These are phyloP conservation scores for Lysandra coridon DNA, from an alignment of 2,888 invertebrate genomes.

Conservation along the genomic window DNA sequence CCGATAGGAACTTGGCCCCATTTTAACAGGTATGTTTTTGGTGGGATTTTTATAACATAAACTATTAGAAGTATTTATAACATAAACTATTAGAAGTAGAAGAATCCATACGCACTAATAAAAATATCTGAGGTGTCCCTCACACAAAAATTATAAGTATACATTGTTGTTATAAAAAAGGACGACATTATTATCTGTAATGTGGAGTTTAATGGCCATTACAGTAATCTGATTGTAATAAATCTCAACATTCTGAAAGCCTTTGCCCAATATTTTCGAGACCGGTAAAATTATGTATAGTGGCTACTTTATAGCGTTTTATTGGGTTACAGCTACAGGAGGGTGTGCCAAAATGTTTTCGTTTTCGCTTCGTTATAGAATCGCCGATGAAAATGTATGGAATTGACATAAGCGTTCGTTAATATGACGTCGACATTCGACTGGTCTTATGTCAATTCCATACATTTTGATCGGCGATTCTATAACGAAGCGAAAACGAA, in stretches of 20 bases:
- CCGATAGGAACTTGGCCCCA: too few relatives aligned
- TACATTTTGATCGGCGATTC: too few relatives aligned
- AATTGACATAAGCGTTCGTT: too few relatives aligned
- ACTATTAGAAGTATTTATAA: too few relatives aligned
- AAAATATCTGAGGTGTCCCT: not conserved
- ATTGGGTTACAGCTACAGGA: not conserved
- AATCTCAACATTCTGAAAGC: slow-evolving; percentile 16
- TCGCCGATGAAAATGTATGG: too few relatives aligned
- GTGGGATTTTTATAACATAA: too few relatives aligned
- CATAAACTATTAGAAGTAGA: not conserved
- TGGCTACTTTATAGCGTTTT: not conserved
- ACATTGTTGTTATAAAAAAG: slow-evolving; percentile 18
- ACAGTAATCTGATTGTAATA: slow-evolving; percentile 23
- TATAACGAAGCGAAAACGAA: too few relatives aligned
- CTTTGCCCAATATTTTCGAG: not conserved
- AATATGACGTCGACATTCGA: too few relatives aligned
- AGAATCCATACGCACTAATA: not conserved
- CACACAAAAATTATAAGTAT: not conserved
- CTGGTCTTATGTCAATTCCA: too few relatives aligned
- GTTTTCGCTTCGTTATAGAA: too few relatives aligned
- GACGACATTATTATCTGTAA: slow-evolving; percentile 18
- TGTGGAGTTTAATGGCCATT: slow-evolving; percentile 19
- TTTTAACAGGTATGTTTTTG: too few relatives aligned
- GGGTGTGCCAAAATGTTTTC: too few relatives aligned
- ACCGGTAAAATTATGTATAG: not conserved